A percentile compares a stretch with the other conserved stretches of the same genome.
Conservation (phyloP, 2,113 vertebrate genomes). For the Polypterus bichir region DNA sequence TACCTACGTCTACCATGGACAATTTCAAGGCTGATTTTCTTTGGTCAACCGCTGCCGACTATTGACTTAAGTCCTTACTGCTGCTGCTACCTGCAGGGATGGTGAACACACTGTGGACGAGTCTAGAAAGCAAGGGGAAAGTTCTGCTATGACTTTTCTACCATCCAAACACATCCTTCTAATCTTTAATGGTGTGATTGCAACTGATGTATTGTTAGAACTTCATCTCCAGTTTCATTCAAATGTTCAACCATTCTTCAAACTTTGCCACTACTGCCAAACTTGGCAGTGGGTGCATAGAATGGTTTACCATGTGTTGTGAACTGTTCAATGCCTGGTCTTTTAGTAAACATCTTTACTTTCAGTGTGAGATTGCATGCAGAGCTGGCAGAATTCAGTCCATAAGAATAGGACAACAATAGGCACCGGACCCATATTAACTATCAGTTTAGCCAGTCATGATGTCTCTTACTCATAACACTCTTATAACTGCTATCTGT, state of each 20-base stretch:
- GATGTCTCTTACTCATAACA: background rate
- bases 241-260: background rate
- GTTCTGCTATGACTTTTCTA: background rate
- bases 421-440: background rate
- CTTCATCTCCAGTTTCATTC: background rate
- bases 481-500: background rate
- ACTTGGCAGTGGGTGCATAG: background rate
- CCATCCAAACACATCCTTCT: slow-evolving; percentile 1
- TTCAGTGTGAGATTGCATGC: background rate
- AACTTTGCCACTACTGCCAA: no score
- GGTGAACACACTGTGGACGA: background rate
- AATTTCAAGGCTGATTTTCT: no score
- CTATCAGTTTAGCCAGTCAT: background rate
- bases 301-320: background rate
- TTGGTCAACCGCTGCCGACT: no score
- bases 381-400: background rate
- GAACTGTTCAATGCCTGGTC: background rate
- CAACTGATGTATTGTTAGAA: background rate
- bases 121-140: background rate
- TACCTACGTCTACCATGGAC: no score
- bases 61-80: no score
- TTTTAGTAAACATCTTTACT: background rate
- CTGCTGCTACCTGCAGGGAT: background rate
- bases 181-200: background rate
- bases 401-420: background rate